Evolutionary conservation across 2,797 vertebrate species (phyloP).

Genomic region (Paratrypauchen microcephalus): DNA sequence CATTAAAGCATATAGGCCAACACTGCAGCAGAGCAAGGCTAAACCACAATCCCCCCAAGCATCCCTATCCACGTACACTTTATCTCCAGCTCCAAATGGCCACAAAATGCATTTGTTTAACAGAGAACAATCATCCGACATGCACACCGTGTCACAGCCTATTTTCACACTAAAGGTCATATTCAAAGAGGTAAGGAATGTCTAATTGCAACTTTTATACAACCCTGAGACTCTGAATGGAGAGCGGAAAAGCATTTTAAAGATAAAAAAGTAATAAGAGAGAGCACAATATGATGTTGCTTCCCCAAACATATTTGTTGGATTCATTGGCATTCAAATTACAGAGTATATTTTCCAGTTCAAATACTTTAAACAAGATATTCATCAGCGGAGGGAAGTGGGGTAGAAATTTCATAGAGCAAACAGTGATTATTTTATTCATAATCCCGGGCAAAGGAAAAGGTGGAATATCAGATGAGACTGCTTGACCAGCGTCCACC

Average conservation of each 20-base stretch:
- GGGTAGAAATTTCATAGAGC: constrained; percentile 76
- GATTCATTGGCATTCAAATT: constrained; percentile 77
- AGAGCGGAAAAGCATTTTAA: constrained; percentile 62
- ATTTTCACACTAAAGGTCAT: constrained; percentile 66
- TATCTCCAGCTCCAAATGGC: neutral
- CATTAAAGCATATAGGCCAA: constrained; percentile 66
- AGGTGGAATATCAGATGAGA: constrained; percentile 65
- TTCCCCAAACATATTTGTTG: constrained; percentile 61
- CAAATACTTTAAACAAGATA: constrained; percentile 81
- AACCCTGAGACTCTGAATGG: constrained; percentile 58
- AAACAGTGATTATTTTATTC: constrained; percentile 78
- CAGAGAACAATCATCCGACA: constrained; percentile 59
- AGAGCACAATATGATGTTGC: constrained; percentile 55
- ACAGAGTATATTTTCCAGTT: constrained; percentile 78
- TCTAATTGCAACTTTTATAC: constrained; percentile 72
- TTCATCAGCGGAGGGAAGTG: constrained; percentile 74
- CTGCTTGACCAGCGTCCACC: constrained; percentile 23
- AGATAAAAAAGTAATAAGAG: constrained; percentile 72
- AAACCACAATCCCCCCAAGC: constrained; percentile 39
- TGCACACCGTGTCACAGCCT: constrained; percentile 48
- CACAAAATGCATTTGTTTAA: constrained; percentile 45
- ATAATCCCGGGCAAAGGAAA: constrained; percentile 61
- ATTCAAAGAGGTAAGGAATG: constrained; percentile 59
- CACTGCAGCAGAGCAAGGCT: constrained; percentile 38
- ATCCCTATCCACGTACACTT: constrained; percentile 10